Percentiles rank a stretch among this genome's conserved stretches.
These are phyloP conservation scores for Carassius carassius DNA, from an alignment of 2,113 vertebrate species.

Conservation along the genomic window DNA sequence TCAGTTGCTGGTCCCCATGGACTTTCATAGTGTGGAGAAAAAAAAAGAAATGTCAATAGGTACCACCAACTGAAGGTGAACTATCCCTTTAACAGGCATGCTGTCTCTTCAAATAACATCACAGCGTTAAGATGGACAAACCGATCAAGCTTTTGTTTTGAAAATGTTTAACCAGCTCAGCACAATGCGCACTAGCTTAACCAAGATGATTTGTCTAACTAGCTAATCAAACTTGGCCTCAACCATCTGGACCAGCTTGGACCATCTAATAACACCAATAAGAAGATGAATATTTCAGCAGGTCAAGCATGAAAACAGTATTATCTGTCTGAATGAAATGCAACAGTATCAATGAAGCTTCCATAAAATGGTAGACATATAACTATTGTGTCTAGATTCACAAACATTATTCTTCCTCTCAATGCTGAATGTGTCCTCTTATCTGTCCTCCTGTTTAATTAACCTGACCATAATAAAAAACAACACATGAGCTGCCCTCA, in stretches of 20 bases:
- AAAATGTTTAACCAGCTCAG: neutral
- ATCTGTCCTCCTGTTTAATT: neutral
- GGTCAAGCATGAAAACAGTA: neutral
- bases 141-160: neutral
- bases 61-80: no score
- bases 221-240: neutral
- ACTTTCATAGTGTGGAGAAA: no score
- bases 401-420: neutral
- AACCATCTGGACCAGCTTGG: neutral
- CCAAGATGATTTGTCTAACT: neutral
- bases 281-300: neutral
- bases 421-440: neutral
- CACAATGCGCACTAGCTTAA: neutral
- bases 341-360: neutral
- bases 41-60: no score
- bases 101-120: neutral
- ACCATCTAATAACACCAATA: neutral
- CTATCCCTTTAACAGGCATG: neutral
- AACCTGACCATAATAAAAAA: constrained; percentile 13
- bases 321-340: neutral
- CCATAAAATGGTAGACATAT: neutral
- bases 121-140: neutral
- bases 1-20: no score
- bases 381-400: neutral
- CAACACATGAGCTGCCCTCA: neutral